Evolutionary conservation across 53 echinoderm and acorn worm genomes (phyloP), one percentile per base, ranked within the genome.

Genomic region (Echinarachnius parma): DNA sequence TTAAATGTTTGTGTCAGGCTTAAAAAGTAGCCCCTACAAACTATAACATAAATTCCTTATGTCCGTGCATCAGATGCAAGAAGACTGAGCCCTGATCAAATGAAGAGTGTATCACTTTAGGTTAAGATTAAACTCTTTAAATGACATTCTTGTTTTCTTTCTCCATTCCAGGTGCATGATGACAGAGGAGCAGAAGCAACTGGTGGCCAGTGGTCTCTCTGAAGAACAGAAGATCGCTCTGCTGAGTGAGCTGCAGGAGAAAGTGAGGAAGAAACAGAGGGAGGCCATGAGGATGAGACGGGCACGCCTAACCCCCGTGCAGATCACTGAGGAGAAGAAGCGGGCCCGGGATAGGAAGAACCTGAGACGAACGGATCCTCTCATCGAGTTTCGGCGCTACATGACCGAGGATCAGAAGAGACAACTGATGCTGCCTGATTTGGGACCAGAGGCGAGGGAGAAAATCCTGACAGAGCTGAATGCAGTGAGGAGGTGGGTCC

Each of bases 371-470:
- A 52, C 50, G 35, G 33, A 69, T 24, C 70, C 70, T 9, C 34
- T 69, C 31, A 22, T 69, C 9, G 70, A 69, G 35, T 69, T 53
- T 14, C 52, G 53, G 9, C 70, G 34, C 34, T 31, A 53, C 53
- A 69, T 69, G 70, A 69, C 70, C 23, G 70, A 69, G 4, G 70
- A 69, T 33, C 70, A 69, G 36, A 18, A 35, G 4, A 32, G 24
- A 15, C 23, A 33, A 34, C 35, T 69, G 53, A 18, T 69, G 16
- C 70, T 53, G 70, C 70, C 70, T 53, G 53, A 69, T 24, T 53
- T 69, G 32, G 53, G 22, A 24, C 52, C 52, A 21, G 34, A 29
- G 13, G 33, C 1, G 24, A 69, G 24, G 34, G 34, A 50, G 1
- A 25, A 13, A 15, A 53, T 69, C 52, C 29, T 69, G 31, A 33